Percentiles rank a stretch among this genome's conserved stretches.
phyloP scores from a whole-genome alignment of 2,888 invertebrate genomes.

The Acanthosepion pharaonis region DNA sequence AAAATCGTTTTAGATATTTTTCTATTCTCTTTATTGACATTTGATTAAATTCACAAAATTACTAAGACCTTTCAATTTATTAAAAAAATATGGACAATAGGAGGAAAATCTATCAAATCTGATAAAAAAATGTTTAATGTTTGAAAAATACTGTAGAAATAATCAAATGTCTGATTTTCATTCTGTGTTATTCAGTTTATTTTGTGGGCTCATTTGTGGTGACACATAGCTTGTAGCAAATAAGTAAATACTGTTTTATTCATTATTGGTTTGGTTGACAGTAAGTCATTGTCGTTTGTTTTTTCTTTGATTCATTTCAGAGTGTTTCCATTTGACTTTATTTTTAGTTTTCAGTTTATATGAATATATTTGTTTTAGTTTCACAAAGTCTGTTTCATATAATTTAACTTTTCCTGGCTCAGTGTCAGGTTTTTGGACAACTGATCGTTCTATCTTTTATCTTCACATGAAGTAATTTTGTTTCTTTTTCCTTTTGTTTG shows the following conservation, averaged over 20 bases:
- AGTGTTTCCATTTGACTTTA: too few species aligned
- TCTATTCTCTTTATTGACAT: neutral
- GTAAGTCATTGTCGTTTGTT: neutral
- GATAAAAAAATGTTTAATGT: neutral
- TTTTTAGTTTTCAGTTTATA: too few species aligned
- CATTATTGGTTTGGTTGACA: neutral
- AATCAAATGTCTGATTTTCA: neutral
- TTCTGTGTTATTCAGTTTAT: neutral
- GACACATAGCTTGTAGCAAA: neutral
- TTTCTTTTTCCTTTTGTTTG: too few species aligned
- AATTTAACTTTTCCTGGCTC: too few species aligned
- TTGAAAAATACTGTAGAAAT: neutral
- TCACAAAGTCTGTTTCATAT: too few species aligned
- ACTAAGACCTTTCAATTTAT: neutral
- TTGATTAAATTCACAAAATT: conserved; percentile 33
- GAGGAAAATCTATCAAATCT: neutral
- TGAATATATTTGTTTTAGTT: too few species aligned
- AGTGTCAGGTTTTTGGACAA: too few species aligned
- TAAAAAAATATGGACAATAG: neutral
- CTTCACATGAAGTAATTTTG: too few species aligned
- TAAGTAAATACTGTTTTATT: neutral
- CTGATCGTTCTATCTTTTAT: too few species aligned
- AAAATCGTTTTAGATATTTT: neutral
- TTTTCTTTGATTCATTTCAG: neutral
- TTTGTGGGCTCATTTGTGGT: neutral